Evolutionary conservation across 1,140 invertebrate genomes (phyloP).

Genomic region (Daktulosphaira vitifoliae): DNA sequence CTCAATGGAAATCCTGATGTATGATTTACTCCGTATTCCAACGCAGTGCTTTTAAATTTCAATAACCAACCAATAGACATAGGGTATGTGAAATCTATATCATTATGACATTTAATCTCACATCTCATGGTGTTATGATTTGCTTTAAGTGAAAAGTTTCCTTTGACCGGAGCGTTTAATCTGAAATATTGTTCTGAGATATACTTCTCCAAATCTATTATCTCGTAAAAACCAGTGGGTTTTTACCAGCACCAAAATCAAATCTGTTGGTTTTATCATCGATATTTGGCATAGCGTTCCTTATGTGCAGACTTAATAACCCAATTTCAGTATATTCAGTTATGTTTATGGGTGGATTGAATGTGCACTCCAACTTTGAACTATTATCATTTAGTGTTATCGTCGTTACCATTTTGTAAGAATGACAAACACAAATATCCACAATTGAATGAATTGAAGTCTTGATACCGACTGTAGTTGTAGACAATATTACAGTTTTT

Average conservation of each 20-base stretch:
- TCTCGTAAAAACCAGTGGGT: not conserved
- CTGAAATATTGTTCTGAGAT: too few species aligned
- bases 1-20: too few species aligned
- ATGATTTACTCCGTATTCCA: too few species aligned
- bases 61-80: too few species aligned
- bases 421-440: slow-evolving; percentile 39
- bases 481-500: too few species aligned
- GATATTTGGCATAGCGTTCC: slow-evolving; percentile 3
- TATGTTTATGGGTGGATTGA: slow-evolving; percentile 38
- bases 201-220: not conserved
- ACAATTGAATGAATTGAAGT: slow-evolving; percentile 36
- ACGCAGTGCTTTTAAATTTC: too few species aligned
- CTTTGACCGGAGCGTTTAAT: too few species aligned
- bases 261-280: not conserved
- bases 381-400: slow-evolving; percentile 35
- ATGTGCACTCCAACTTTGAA: slow-evolving; percentile 33
- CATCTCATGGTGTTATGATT: too few species aligned
- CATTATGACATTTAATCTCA: too few species aligned
- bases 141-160: too few species aligned
- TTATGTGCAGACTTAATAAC: slow-evolving; percentile 34
- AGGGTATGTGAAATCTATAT: too few species aligned
- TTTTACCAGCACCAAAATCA: not conserved
- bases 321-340: slow-evolving; percentile 34
- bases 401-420: slow-evolving; percentile 31
- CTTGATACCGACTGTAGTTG: slow-evolving; percentile 38